Conservation (phyloP, 1,140 invertebrate species). For the Zaprionus lachaisei region DNA sequence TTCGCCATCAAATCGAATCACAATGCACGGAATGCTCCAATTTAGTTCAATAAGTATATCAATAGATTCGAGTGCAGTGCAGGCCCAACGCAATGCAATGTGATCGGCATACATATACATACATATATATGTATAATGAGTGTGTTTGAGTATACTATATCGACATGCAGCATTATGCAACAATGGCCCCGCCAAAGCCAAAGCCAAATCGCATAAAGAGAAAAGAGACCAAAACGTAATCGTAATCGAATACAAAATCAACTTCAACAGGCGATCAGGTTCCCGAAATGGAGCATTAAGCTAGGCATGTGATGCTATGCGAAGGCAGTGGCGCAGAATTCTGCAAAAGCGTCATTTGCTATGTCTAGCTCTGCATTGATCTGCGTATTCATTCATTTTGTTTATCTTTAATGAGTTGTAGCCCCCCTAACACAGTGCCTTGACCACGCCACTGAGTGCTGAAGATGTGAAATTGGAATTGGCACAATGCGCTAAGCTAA, state of each 20-base stretch:
- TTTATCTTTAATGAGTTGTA: too few relatives aligned
- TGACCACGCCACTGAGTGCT: slow-evolving; percentile 6
- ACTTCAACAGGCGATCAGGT: slow-evolving; percentile 34
- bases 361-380: neutral
- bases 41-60: slow-evolving; percentile 21
- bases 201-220: slow-evolving; percentile 23
- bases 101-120: slow-evolving; percentile 29
- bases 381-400: neutral
- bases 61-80: slow-evolving; percentile 46
- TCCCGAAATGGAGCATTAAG: slow-evolving; percentile 43
- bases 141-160: slow-evolving; percentile 4
- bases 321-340: neutral
- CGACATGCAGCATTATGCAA: slow-evolving; percentile 56
- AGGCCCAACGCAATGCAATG: slow-evolving; percentile 32
- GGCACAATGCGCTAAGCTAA: slow-evolving; percentile 2
- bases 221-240: slow-evolving; percentile 32
- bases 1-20: slow-evolving; percentile 26
- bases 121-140: neutral
- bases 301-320: slow-evolving; percentile 4
- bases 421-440: neutral
- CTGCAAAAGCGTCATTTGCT: neutral
- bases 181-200: slow-evolving; percentile 38
- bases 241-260: slow-evolving; percentile 62
- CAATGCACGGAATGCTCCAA: slow-evolving; percentile 32
- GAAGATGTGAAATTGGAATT: slow-evolving; percentile 16